These are phyloP conservation scores for Trypoxylus dichotomus DNA, from an alignment of 1,140 invertebrate species.

Conservation along the genomic window DNA sequence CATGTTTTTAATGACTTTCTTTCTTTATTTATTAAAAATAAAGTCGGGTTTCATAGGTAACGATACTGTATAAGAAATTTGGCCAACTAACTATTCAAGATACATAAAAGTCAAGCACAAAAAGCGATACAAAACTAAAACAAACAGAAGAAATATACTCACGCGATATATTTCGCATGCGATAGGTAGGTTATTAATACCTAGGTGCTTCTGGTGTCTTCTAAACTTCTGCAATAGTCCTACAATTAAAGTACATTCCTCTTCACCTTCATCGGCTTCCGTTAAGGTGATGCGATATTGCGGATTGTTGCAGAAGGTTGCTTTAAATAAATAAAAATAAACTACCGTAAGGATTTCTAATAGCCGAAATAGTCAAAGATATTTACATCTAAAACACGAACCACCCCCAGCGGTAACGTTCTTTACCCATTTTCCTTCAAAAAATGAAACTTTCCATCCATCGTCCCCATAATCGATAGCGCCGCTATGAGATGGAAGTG, in stretches of 20 bases:
- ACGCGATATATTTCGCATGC: not conserved
- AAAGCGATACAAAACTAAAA: too few relatives aligned
- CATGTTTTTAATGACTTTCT: too few relatives aligned
- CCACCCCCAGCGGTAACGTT: not conserved
- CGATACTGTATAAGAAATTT: too few relatives aligned
- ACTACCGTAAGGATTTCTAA: not conserved
- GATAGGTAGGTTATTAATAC: not conserved
- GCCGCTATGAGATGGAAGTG: not conserved
- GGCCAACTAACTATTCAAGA: too few relatives aligned
- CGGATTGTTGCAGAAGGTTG: not conserved
- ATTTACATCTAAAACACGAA: not conserved
- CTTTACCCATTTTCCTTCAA: not conserved
- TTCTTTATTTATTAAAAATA: too few relatives aligned
- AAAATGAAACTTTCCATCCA: not conserved
- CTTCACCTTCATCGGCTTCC: not conserved
- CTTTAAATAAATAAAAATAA: not conserved
- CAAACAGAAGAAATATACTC: too few relatives aligned
- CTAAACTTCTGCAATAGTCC: not conserved
- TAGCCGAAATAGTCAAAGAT: not conserved
- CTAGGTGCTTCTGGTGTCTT: not conserved
- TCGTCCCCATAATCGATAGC: not conserved
- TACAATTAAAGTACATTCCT: not conserved
- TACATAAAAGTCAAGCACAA: too few relatives aligned
- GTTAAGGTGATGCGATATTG: not conserved
- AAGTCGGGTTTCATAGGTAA: too few relatives aligned